phyloP scores from a whole-genome alignment of 2,888 invertebrate species.

The Odontomyia ornata region DNA sequence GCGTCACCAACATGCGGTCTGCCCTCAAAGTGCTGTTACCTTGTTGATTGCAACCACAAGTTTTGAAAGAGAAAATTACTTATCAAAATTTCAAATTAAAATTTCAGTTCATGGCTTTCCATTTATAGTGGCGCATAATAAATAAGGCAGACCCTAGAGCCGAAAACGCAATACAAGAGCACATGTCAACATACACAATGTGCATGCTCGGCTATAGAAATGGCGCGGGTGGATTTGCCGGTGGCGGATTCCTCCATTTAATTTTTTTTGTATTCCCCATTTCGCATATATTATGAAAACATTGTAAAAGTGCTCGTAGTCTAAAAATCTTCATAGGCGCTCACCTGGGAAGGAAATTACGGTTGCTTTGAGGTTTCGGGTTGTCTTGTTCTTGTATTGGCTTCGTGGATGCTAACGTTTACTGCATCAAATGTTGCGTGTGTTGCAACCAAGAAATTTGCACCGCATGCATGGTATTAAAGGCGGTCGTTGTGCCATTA shows the following conservation, averaged over 20 bases:
- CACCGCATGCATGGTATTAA: too few species aligned
- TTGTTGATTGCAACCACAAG: neutral
- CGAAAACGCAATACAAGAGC: neutral
- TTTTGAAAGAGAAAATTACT: constrained; percentile 44
- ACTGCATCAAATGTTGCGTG: too few species aligned
- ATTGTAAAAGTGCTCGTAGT: neutral
- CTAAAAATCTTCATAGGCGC: too few species aligned
- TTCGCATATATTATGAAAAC: constrained; percentile 25
- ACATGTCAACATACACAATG: neutral
- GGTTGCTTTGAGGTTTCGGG: too few species aligned
- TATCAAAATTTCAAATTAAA: constrained; percentile 36
- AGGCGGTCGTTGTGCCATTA: neutral
- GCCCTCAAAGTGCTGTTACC: neutral
- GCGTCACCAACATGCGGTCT: neutral
- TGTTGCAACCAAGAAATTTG: too few species aligned
- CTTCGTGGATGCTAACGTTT: too few species aligned
- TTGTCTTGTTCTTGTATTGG: too few species aligned
- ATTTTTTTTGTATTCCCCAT: neutral
- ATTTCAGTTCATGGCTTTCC: constrained; percentile 42
- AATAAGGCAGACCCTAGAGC: neutral
- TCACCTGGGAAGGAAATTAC: too few species aligned
- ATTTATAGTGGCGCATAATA: constrained; percentile 42
- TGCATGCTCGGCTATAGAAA: too few species aligned
- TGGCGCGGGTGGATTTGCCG: too few species aligned
- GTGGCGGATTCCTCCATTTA: neutral